Conservation (phyloP, 1,140 invertebrate species). For the Adelges cooleyi region DNA sequence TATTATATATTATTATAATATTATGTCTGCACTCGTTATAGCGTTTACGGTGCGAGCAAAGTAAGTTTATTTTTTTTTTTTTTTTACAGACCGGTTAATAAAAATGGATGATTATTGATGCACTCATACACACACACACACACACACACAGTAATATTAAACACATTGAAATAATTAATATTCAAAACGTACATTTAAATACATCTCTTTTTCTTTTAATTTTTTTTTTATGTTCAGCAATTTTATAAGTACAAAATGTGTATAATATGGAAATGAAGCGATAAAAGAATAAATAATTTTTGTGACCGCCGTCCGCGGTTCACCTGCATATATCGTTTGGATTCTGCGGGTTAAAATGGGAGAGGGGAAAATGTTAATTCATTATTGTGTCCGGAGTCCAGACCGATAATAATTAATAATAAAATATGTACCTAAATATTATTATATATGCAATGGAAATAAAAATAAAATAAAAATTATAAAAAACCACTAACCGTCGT, state of each 20-base stretch:
- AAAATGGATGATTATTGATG: slow-evolving; percentile 19
- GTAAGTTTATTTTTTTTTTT: too few relatives aligned
- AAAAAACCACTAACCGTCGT: too few relatives aligned
- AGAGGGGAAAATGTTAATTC: too few relatives aligned
- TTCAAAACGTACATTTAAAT: slow-evolving; percentile 8
- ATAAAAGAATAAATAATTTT: slow-evolving; percentile 19
- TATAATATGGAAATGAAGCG: slow-evolving; percentile 21
- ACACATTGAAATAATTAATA: slow-evolving; percentile 6
- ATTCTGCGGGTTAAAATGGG: slow-evolving; percentile 23
- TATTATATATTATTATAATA: not conserved
- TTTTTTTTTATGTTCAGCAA: too few relatives aligned
- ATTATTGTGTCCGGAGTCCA: too few relatives aligned
- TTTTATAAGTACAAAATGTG: slow-evolving; percentile 1
- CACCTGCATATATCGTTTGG: not conserved
- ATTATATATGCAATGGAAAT: too few relatives aligned
- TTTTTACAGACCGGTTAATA: slow-evolving; percentile 3
- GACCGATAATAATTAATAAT: slow-evolving; percentile 17
- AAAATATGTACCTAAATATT: too few relatives aligned
- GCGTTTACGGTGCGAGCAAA: too few relatives aligned
- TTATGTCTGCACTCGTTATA: too few relatives aligned
- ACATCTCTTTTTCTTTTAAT: not conserved
- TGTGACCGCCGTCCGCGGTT: not conserved
- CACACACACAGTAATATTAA: too few relatives aligned
- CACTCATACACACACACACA: too few relatives aligned
- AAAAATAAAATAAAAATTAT: too few relatives aligned